A percentile compares a stretch with the other conserved stretches of the same genome.
phyloP scores from a whole-genome alignment of 2,888 invertebrate species.

The Nesidiocoris tenuis region DNA sequence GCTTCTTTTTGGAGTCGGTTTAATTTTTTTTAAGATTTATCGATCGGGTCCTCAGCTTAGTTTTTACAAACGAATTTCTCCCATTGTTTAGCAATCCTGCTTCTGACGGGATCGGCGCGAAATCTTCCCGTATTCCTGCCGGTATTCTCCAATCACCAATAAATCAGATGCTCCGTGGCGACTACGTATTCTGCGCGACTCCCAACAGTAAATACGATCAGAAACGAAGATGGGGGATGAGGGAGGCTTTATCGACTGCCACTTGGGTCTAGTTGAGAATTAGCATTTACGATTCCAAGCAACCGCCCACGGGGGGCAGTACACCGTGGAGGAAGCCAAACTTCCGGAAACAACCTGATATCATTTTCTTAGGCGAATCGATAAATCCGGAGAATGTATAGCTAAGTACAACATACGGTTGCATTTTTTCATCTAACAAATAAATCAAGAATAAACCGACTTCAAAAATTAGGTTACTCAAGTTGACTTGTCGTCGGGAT shows the following conservation, averaged over 20 bases:
- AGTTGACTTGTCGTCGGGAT: too few species aligned
- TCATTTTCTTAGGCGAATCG: background rate
- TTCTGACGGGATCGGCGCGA: too few species aligned
- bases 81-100: too few species aligned
- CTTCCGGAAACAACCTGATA: background rate
- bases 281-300: slow-evolving; percentile 23
- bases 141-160: background rate
- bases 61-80: too few species aligned
- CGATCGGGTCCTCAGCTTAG: too few species aligned
- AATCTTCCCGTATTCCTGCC: too few species aligned
- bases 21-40: too few species aligned
- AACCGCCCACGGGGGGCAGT: slow-evolving; percentile 5
- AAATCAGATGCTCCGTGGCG: background rate
- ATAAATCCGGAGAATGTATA: background rate
- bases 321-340: background rate
- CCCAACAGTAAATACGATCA: background rate
- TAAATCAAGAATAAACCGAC: too few species aligned
- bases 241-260: slow-evolving; percentile 16
- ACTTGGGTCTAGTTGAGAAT: slow-evolving; percentile 17
- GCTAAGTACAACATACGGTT: too few species aligned
- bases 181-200: background rate
- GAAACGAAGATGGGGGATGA: background rate
- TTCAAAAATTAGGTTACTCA: too few species aligned
- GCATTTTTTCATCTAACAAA: too few species aligned
- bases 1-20: too few species aligned